Conservation (phyloP, 1,140 invertebrate species). For the Brachionus plicatilis region DNA sequence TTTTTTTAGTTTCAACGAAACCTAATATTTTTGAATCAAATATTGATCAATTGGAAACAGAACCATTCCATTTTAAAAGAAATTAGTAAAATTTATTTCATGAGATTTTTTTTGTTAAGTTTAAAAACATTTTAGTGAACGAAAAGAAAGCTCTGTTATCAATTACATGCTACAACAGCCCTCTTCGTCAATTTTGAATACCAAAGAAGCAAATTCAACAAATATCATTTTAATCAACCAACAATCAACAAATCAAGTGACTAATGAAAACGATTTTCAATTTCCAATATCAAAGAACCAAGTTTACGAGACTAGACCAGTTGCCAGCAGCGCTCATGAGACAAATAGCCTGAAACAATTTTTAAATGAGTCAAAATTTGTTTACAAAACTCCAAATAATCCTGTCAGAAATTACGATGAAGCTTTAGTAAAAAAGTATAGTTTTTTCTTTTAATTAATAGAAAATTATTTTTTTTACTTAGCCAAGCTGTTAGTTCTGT, state of each 20-base stretch:
- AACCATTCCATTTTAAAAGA: not conserved
- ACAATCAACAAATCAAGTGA: not conserved
- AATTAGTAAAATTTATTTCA: not conserved
- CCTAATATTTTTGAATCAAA: not conserved
- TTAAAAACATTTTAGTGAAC: not conserved
- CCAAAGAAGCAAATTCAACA: not conserved
- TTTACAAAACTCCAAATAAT: not conserved
- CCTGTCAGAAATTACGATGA: not conserved
- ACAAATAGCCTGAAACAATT: not conserved
- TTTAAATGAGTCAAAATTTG: slow-evolving; percentile 4
- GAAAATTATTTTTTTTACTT: not conserved
- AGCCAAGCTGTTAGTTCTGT: not conserved
- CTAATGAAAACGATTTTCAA: not conserved
- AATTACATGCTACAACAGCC: slow-evolving; percentile 8
- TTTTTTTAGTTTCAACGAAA: not conserved
- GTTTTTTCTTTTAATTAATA: not conserved
- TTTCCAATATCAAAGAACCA: not conserved
- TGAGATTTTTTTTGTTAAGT: not conserved
- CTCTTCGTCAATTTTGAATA: not conserved
- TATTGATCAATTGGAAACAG: not conserved
- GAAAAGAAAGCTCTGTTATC: not conserved
- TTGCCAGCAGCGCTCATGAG: not conserved
- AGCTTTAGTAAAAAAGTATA: not conserved
- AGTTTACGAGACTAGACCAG: not conserved
- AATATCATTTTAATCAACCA: slow-evolving; percentile 21